phyloP scores from a whole-genome alignment of 2,888 invertebrate species.

The Choreutis nemorana region DNA sequence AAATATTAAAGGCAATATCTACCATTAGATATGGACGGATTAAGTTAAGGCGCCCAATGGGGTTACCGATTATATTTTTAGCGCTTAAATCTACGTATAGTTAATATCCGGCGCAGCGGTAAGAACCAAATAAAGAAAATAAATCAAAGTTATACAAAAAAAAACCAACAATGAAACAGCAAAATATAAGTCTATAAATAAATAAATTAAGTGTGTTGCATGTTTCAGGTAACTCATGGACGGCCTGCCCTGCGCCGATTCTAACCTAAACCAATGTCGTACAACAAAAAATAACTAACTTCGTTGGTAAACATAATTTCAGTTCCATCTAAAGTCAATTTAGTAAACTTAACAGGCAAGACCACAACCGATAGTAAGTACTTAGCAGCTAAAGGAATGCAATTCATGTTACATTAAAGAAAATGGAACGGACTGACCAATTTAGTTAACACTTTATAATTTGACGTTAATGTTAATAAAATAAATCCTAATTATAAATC shows the following conservation, averaged over 20 bases:
- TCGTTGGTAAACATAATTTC: conserved; percentile 65
- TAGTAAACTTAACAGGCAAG: conserved; percentile 67
- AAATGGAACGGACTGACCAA: conserved; percentile 38
- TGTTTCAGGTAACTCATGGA: conserved; percentile 60
- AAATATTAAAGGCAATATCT: conserved; percentile 67
- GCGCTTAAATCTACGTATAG: conserved; percentile 42
- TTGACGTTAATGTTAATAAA: neutral
- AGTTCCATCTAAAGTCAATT: conserved; percentile 57
- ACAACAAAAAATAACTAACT: conserved; percentile 46
- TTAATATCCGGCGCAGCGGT: conserved; percentile 36
- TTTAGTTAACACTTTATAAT: conserved; percentile 13
- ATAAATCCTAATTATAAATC: neutral
- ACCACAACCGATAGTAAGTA: conserved; percentile 69
- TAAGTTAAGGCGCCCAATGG: conserved; percentile 62
- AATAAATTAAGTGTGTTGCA: conserved; percentile 55
- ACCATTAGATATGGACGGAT: conserved; percentile 65
- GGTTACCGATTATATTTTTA: conserved; percentile 62
- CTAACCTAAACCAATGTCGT: conserved; percentile 36
- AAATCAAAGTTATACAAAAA: conserved; percentile 36
- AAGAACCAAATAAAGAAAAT: conserved; percentile 30
- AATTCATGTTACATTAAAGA: conserved; percentile 28
- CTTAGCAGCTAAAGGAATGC: conserved; percentile 64
- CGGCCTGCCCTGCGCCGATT: conserved; percentile 33
- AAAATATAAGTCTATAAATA: conserved; percentile 47
- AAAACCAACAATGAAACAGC: conserved; percentile 56